A percentile compares a stretch with the other conserved stretches of the same genome.
phyloP scores from a whole-genome alignment of 2,888 invertebrate species.

The Pomacea canaliculata region DNA sequence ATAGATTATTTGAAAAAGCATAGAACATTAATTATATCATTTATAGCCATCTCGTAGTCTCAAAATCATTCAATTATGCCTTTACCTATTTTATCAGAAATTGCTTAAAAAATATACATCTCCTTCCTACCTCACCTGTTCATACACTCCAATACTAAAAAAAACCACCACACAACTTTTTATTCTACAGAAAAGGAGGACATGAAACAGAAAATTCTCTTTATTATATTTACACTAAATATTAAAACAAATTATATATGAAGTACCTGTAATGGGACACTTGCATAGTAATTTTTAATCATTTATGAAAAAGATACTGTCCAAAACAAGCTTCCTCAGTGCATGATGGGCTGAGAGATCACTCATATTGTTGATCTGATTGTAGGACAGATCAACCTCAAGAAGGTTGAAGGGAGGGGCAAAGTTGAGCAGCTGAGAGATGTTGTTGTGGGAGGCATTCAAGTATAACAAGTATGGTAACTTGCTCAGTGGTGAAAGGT shows the following conservation, averaged over 20 bases:
- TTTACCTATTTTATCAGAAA: too few relatives aligned
- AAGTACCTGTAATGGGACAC: neutral
- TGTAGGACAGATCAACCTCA: constrained; percentile 65
- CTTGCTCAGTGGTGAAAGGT: constrained; percentile 61
- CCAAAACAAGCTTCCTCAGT: constrained; percentile 59
- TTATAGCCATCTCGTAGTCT: too few relatives aligned
- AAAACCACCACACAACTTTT: too few relatives aligned
- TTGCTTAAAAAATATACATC: too few relatives aligned
- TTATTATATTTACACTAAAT: too few relatives aligned
- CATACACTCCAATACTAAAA: too few relatives aligned
- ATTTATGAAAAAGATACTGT: constrained; percentile 62
- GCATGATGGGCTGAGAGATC: constrained; percentile 65
- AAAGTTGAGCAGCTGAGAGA: constrained; percentile 63
- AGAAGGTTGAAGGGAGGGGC: constrained; percentile 63
- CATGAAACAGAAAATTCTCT: too few relatives aligned
- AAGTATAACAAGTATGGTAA: constrained; percentile 62
- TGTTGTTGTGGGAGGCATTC: constrained; percentile 67
- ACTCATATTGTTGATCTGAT: constrained; percentile 61
- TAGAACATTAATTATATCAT: too few relatives aligned
- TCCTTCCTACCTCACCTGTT: too few relatives aligned
- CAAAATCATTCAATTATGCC: too few relatives aligned
- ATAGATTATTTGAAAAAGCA: too few relatives aligned
- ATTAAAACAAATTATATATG: neutral
- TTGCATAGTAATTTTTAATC: neutral
- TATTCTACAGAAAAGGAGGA: too few relatives aligned